Conservation (phyloP, 1,140 invertebrate genomes). For the Aethina tumida region DNA sequence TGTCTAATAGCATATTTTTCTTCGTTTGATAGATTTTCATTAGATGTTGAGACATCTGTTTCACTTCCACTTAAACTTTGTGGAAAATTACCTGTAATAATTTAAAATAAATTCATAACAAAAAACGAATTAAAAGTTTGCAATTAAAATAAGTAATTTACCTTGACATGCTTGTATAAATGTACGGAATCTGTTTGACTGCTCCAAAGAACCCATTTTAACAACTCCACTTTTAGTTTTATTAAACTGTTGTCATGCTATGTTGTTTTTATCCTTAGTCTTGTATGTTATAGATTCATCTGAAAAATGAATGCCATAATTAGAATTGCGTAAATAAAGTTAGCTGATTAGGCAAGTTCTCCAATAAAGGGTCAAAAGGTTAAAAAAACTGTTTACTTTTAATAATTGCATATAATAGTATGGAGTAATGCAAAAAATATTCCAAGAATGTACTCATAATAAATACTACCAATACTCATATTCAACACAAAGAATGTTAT, state of each 20-base stretch:
- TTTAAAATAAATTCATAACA: neutral
- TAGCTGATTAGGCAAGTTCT: neutral
- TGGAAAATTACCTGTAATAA: conserved; percentile 38
- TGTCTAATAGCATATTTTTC: conserved; percentile 74
- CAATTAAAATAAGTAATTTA: no score
- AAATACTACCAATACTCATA: neutral
- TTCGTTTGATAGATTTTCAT: conserved; percentile 79
- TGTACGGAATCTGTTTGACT: conserved; percentile 18
- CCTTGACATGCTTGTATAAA: conserved; percentile 16
- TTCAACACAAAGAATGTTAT: conserved; percentile 1
- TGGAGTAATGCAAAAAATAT: conserved; percentile 11
- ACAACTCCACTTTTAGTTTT: neutral
- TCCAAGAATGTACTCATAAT: conserved; percentile 8
- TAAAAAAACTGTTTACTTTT: conserved; percentile 11
- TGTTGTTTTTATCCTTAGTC: conserved; percentile 1
- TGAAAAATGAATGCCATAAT: conserved; percentile 3
- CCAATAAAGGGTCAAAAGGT: conserved; percentile 9
- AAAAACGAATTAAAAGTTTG: neutral
- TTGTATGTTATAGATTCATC: neutral
- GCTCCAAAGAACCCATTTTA: conserved; percentile 1
- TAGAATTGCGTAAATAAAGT: neutral
- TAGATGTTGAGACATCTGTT: conserved; percentile 82
- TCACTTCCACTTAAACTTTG: conserved; percentile 77
- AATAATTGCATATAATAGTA: conserved; percentile 10
- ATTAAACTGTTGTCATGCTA: neutral